Evolutionary conservation across 2,888 invertebrate genomes (phyloP).

Genomic region (Drepana falcataria): DNA sequence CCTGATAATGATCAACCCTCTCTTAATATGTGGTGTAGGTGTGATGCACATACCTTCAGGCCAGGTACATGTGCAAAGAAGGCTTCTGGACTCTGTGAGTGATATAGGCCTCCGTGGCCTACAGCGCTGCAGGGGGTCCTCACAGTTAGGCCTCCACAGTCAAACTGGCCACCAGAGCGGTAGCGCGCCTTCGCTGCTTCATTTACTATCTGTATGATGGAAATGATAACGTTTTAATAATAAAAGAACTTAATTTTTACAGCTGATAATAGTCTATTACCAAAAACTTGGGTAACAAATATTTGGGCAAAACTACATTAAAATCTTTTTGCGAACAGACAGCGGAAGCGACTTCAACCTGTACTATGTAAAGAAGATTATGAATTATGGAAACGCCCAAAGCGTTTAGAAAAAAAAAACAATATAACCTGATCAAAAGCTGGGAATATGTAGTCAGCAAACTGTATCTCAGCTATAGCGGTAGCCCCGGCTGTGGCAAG

Average conservation of each 20-base stretch:
- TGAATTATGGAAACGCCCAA: no score
- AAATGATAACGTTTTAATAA: not conserved
- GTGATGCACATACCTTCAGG: constrained; percentile 81
- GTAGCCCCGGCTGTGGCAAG: constrained; percentile 93
- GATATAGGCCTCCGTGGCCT: constrained; percentile 98
- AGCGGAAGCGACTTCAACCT: no score
- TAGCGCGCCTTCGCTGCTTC: constrained; percentile 98
- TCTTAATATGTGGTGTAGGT: not conserved
- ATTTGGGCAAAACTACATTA: no score
- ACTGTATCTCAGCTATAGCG: constrained; percentile 99
- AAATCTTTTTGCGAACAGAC: no score
- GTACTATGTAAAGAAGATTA: no score
- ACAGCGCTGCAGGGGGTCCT: constrained; percentile 98
- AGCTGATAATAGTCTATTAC: no score
- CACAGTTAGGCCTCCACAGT: constrained; percentile 94
- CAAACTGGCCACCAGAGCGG: constrained; percentile 92
- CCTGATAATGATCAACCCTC: not conserved
- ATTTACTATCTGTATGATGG: constrained; percentile 81
- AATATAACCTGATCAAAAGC: constrained; percentile 95
- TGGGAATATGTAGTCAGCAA: constrained; percentile 99
- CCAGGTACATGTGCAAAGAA: constrained; percentile 98
- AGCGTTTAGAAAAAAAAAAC: not conserved
- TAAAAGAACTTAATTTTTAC: no score
- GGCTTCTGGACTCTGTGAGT: constrained; percentile 98
- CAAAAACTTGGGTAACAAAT: no score